Evolutionary conservation across 2,113 vertebrate species (phyloP), one percentile per base, ranked within the genome.

Genomic region (Alces alces): DNA sequence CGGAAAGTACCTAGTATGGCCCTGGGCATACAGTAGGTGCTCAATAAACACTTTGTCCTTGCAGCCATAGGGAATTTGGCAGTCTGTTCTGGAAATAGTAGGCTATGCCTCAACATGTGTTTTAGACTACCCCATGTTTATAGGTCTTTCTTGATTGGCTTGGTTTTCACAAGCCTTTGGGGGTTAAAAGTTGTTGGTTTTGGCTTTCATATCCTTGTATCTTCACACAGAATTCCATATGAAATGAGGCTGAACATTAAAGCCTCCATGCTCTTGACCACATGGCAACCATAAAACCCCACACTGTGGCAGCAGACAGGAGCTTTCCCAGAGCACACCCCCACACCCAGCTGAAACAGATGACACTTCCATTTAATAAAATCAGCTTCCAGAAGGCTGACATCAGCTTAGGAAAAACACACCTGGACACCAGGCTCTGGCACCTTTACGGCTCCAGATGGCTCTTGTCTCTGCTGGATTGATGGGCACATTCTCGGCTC

Each of bases 91-190:
- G 45, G 92, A 88, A 91, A 86, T 1, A 43, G 76, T 45, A 64
- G 79, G 70, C 33, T 47, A 55, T 15, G 14, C 78, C 79, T 86
- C 15, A 79, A 97, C 94, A 97, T 76, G 73, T 82, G 89, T 55
- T 80, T 89, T 47, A 92, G 97, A 70, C 61, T 97, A 82, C 61
- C 83, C 87, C 52, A 43, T 80, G 93, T 98, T 97, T 98, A 97
- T 0, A 0, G 93, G 55, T 60, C 93, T 98, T 97, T 97, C 91
- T 54, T 91, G 97, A 90, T 45, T 92, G 96, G 89, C 94, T 98
- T 96, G 96, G 83, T 85, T 98, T 98, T 98, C 96, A 4, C 80
- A 83, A 94, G 58, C 58, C 79, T 97, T 96, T 96, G 36, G 60
- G 93, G 36, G 55, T 92, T 95, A 76, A 97, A 97, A 88, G 54